Conservation (phyloP, 53 echinoderm and acorn worm species). For the Patiria pectinifera region DNA sequence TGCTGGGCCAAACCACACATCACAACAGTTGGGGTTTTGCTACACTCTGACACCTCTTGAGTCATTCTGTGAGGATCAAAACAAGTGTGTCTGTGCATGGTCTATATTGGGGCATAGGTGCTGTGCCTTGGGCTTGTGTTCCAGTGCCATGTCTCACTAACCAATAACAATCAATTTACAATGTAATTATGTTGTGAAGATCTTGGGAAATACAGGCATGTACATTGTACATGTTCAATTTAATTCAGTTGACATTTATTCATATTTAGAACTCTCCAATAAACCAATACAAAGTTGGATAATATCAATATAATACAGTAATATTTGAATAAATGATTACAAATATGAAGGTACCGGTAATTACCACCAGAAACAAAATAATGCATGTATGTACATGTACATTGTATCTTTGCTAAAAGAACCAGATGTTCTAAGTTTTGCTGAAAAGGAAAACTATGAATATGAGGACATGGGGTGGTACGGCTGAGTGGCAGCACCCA, state of each 20-base stretch:
- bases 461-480: too few relatives aligned
- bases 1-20: background rate
- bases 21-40: background rate
- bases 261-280: too few relatives aligned
- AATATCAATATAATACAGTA: too few relatives aligned
- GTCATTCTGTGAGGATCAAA: background rate
- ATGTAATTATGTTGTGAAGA: too few relatives aligned
- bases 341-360: too few relatives aligned
- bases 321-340: background rate
- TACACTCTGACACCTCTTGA: background rate
- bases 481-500: too few relatives aligned
- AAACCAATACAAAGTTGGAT: too few relatives aligned
- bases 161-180: too few relatives aligned
- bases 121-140: background rate
- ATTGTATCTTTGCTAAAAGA: background rate
- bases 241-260: too few relatives aligned
- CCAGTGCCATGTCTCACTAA: background rate
- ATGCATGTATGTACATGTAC: background rate
- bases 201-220: background rate
- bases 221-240: slow-evolving; percentile 8
- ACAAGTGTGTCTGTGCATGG: background rate
- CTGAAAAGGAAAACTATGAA: too few relatives aligned
- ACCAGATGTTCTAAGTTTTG: too few relatives aligned
- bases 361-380: too few relatives aligned
- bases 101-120: background rate